Conservation (phyloP, 2,888 invertebrate species). For the Yponomeuta sedellus region DNA sequence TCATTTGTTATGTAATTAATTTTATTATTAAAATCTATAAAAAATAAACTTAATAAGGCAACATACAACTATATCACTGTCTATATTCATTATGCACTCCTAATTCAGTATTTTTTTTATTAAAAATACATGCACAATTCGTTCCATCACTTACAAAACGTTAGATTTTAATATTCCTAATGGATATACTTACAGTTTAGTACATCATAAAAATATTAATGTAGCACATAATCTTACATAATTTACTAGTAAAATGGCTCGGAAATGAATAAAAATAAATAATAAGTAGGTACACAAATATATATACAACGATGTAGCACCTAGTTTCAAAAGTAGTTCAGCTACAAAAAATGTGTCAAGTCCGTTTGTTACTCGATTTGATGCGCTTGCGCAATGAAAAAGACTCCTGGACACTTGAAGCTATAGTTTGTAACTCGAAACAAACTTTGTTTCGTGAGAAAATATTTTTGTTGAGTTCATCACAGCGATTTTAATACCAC, state of each 20-base stretch:
- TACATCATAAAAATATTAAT: background rate
- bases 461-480: no score
- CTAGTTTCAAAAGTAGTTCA: background rate
- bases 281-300: conserved; percentile 2
- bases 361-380: background rate
- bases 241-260: conserved; percentile 7
- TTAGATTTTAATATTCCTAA: no score
- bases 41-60: background rate
- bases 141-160: no score
- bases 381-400: background rate
- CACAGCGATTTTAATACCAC: no score
- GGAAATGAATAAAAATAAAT: background rate
- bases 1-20: background rate
- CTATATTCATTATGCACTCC: no score
- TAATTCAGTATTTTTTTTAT: no score
- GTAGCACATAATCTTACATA: background rate
- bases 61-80: no score
- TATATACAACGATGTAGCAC: background rate
- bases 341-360: background rate
- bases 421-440: background rate
- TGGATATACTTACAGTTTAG: background rate
- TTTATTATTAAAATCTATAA: background rate
- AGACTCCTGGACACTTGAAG: background rate
- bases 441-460: background rate
- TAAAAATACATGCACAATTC: no score